Conservation (phyloP, 2,888 invertebrate species). For the Standfussiana lucernea region DNA sequence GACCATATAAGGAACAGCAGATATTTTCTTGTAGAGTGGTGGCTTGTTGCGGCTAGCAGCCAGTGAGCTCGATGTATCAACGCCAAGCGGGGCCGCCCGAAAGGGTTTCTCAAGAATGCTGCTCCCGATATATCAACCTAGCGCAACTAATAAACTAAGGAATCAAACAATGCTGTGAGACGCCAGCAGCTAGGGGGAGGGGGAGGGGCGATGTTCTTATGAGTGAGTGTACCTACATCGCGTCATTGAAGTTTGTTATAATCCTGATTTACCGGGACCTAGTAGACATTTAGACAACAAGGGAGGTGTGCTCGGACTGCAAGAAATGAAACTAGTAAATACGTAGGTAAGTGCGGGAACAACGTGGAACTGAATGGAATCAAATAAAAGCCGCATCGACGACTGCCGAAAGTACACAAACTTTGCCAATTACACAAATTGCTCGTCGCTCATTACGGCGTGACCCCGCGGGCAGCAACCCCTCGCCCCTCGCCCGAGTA, state of each 20-base stretch:
- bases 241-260: background rate
- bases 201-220: background rate
- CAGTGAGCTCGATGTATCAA: constrained; percentile 4
- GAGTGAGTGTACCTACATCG: background rate
- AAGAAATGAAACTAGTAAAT: background rate
- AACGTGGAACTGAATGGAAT: constrained; percentile 16
- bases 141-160: background rate
- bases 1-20: background rate
- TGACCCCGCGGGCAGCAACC: constrained; percentile 19
- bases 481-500: constrained; percentile 12
- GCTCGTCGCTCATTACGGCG: constrained; percentile 69
- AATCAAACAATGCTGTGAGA: constrained; percentile 10
- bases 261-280: background rate
- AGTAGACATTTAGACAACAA: background rate
- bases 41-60: background rate
- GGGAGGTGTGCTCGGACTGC: background rate
- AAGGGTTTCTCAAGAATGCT: background rate
- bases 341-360: background rate
- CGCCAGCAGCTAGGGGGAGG: background rate
- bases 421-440: constrained; percentile 78
- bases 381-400: constrained; percentile 62
- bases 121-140: constrained; percentile 3
- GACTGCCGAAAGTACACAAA: constrained; percentile 60
- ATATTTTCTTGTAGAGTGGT: background rate
- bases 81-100: background rate